These are phyloP conservation scores for Diphyllodes magnificus DNA, from an alignment of 2,113 vertebrate genomes.

Conservation along the genomic window DNA sequence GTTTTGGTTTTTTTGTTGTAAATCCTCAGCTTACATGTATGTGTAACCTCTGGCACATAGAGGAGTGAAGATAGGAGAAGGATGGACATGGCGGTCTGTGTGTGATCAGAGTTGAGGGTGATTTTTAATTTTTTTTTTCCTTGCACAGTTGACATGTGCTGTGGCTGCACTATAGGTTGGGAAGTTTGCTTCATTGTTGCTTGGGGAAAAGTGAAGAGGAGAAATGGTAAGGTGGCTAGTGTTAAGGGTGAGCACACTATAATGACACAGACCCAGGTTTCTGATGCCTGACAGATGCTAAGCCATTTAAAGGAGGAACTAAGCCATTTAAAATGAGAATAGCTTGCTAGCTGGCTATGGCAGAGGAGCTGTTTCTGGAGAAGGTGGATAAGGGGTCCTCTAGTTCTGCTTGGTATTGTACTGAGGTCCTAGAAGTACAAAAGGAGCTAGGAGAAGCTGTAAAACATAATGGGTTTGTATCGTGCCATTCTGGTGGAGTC, in stretches of 20 bases:
- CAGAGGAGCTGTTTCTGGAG: not conserved
- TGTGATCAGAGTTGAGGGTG: not conserved
- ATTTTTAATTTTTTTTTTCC: not conserved
- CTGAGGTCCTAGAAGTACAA: not conserved
- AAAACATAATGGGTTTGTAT: not conserved
- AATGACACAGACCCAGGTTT: not conserved
- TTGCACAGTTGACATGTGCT: not conserved
- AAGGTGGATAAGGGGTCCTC: not conserved
- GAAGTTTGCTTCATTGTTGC: not conserved
- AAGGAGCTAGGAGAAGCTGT: not conserved
- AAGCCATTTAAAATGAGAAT: conserved; percentile 15
- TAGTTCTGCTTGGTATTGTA: not conserved
- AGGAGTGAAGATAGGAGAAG: not conserved
- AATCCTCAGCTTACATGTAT: not conserved
- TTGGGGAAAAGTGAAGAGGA: not conserved
- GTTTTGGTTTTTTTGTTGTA: not conserved
- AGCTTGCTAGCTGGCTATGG: not conserved
- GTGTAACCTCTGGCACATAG: not conserved
- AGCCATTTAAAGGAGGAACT: not conserved
- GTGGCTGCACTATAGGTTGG: not conserved
- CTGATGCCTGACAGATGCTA: not conserved
- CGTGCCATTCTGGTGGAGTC: not conserved
- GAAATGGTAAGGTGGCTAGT: not conserved
- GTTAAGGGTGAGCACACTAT: not conserved
- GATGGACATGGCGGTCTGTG: not conserved